Evolutionary conservation across 2,113 vertebrate genomes (phyloP).

Genomic region (Trogon melanurus): DNA sequence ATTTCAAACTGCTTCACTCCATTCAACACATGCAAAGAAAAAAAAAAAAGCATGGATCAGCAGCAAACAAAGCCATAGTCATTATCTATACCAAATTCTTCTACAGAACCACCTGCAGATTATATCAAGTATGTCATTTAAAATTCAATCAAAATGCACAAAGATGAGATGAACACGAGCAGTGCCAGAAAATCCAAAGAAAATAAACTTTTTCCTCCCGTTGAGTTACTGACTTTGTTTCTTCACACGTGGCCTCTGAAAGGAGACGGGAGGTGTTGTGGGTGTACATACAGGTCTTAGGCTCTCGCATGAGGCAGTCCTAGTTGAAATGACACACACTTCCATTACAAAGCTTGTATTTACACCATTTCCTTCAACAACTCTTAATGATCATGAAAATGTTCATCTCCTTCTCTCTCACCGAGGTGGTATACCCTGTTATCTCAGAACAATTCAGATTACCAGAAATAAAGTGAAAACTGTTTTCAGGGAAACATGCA

Average conservation of each 20-base stretch:
- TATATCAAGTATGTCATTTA: too few relatives aligned
- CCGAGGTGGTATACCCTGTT: not conserved
- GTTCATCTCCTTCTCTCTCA: not conserved
- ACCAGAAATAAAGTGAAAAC: constrained; percentile 71
- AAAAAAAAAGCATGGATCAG: fast-evolving
- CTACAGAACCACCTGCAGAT: not conserved
- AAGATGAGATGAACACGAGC: fast-evolving
- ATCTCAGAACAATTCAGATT: not conserved
- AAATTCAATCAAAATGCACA: not conserved
- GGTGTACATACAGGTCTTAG: fast-evolving
- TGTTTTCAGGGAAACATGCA: constrained; percentile 76
- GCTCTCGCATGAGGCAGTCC: not conserved
- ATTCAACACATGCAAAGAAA: fast-evolving
- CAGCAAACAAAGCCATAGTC: not conserved
- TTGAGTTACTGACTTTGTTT: fast-evolving
- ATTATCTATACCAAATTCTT: not conserved
- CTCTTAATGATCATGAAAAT: not conserved
- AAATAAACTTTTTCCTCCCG: not conserved
- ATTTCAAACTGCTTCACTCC: not conserved
- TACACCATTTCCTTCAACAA: not conserved
- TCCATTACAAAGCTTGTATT: not conserved
- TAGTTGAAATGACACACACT: fast-evolving
- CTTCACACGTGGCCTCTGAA: not conserved
- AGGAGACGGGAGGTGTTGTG: fast-evolving
- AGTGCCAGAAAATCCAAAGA: not conserved